Evolutionary conservation across 2,113 vertebrate species (phyloP).

Genomic region (Cavia aperea): DNA sequence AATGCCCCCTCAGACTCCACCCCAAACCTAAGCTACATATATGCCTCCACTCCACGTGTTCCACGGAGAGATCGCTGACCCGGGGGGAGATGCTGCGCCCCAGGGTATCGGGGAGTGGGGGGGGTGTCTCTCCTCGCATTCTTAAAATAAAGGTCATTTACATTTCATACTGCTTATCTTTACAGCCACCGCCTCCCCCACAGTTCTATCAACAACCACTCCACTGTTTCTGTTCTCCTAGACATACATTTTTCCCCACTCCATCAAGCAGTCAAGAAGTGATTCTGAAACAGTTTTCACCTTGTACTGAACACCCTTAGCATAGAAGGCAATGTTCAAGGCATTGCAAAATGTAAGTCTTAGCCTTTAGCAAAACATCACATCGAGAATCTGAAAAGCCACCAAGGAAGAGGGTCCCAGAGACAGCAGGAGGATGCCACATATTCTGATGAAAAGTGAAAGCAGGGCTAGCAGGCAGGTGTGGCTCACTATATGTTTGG

Average conservation of each 20-base stretch:
- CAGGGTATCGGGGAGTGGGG: no score
- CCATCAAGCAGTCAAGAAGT: neutral
- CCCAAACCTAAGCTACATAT: no score
- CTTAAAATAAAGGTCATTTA: no score
- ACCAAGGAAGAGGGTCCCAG: neutral
- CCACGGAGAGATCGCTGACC: no score
- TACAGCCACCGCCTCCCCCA: no score
- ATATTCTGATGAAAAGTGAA: neutral
- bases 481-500: accelerated
- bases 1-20: no score
- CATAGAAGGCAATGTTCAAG: neutral
- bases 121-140: no score
- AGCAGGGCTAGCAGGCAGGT: no score
- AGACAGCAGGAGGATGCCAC: neutral
- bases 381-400: neutral
- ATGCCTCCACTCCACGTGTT: no score
- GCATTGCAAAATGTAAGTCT: neutral
- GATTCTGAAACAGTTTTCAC: neutral
- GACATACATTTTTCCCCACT: neutral
- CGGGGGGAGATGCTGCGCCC: no score
- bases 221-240: neutral
- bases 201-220: no score
- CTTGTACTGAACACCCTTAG: neutral
- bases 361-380: neutral
- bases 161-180: no score